Evolutionary conservation across 2,797 vertebrate genomes (phyloP).

Genomic region (Acanthiza pusilla): DNA sequence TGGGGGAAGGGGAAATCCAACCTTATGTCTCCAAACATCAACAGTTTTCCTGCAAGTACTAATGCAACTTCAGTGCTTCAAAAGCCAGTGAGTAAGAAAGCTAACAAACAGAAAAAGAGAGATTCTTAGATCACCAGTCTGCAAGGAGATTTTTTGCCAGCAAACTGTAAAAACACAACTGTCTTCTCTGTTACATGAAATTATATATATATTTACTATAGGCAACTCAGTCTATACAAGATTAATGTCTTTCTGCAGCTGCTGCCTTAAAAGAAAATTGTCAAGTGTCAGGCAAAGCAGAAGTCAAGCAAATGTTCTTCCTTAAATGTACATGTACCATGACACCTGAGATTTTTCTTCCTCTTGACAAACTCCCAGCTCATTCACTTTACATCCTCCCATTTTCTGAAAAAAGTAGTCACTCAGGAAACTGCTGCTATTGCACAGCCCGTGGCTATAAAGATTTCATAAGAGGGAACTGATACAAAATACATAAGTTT

Average conservation of each 20-base stretch:
- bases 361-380: neutral
- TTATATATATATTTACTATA: neutral
- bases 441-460: neutral
- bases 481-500: neutral
- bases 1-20: neutral
- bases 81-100: neutral
- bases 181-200: neutral
- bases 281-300: neutral
- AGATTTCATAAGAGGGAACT: neutral
- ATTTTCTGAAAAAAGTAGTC: neutral
- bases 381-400: neutral
- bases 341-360: neutral
- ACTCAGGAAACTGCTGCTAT: neutral
- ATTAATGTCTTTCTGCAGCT: neutral
- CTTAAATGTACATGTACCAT: neutral
- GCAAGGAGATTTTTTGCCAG: neutral
- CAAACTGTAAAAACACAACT: neutral
- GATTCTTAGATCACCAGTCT: neutral
- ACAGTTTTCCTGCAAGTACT: neutral
- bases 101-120: neutral
- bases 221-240: neutral
- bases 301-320: neutral
- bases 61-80: neutral
- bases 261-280: neutral
- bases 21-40: neutral